Evolutionary conservation across 1,140 invertebrate species (phyloP).

Genomic region (Stratiolaelaps scimitus): DNA sequence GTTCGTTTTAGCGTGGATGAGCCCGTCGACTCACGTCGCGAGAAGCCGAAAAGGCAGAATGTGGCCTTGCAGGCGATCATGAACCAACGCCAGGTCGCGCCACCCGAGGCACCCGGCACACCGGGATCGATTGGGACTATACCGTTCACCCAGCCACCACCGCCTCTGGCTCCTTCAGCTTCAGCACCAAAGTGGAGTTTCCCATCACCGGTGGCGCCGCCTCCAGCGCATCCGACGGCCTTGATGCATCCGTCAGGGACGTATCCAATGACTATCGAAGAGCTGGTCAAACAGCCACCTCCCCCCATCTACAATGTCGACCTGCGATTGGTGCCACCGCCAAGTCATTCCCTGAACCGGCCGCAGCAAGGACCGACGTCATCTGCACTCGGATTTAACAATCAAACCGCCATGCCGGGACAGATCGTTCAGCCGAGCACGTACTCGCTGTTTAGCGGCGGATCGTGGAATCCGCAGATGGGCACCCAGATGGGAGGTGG

Average conservation of each 20-base stretch:
- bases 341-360: not conserved
- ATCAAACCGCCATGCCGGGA: not conserved
- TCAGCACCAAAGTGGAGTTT: too few relatives aligned
- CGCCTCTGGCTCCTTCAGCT: not conserved
- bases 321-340: slow-evolving; percentile 1
- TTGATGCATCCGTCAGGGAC: slow-evolving; percentile 8
- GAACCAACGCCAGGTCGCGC: not conserved
- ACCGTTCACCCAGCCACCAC: slow-evolving; percentile 2
- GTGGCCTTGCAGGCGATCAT: slow-evolving; percentile 34
- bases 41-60: slow-evolving; percentile 32
- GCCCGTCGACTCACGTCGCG: not conserved
- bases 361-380: not conserved
- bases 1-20: slow-evolving; percentile 23
- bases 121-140: not conserved
- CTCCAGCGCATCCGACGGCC: not conserved
- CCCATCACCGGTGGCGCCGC: not conserved
- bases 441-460: slow-evolving; percentile 11
- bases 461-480: slow-evolving; percentile 12
- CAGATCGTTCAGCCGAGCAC: not conserved
- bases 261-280: slow-evolving; percentile 15
- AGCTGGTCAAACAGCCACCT: slow-evolving; percentile 12
- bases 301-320: slow-evolving; percentile 24
- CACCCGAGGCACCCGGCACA: not conserved
- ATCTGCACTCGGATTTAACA: not conserved
- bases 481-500: too few relatives aligned